A percentile compares a stretch with the other conserved stretches of the same genome.
Conservation (phyloP, 2,113 vertebrate species). For the Dromas ardeola region DNA sequence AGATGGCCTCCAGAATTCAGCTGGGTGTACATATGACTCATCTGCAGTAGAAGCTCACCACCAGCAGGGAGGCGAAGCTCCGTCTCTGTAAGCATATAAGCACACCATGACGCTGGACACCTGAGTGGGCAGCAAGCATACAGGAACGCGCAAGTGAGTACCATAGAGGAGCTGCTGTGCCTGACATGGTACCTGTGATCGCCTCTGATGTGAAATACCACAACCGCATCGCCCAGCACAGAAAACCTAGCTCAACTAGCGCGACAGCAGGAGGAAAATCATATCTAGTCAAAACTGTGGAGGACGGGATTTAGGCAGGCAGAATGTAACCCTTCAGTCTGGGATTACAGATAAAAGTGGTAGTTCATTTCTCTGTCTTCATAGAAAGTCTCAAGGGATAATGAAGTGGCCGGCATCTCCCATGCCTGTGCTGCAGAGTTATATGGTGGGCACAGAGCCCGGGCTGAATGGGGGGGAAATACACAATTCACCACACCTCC, state of each 20-base stretch:
- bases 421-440: accelerated
- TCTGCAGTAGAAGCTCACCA: background rate
- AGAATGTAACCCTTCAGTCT: background rate
- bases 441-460: background rate
- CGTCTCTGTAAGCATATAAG: background rate
- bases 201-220: background rate
- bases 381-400: background rate
- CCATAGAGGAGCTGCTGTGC: background rate
- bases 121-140: background rate
- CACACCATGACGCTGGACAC: accelerated
- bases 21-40: background rate
- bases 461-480: background rate
- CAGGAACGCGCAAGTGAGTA: accelerated
- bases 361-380: background rate
- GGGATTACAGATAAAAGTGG: background rate
- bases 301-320: background rate
- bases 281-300: background rate
- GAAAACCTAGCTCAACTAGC: background rate
- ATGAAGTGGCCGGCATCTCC: background rate
- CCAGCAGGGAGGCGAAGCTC: background rate
- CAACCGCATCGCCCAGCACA: accelerated
- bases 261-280: background rate
- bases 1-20: background rate
- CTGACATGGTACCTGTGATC: background rate
- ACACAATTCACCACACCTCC: background rate